Evolutionary conservation across 64 coral and sea anemone species (phyloP), one percentile per base, ranked within the genome.

Genomic region (Porites lutea): DNA sequence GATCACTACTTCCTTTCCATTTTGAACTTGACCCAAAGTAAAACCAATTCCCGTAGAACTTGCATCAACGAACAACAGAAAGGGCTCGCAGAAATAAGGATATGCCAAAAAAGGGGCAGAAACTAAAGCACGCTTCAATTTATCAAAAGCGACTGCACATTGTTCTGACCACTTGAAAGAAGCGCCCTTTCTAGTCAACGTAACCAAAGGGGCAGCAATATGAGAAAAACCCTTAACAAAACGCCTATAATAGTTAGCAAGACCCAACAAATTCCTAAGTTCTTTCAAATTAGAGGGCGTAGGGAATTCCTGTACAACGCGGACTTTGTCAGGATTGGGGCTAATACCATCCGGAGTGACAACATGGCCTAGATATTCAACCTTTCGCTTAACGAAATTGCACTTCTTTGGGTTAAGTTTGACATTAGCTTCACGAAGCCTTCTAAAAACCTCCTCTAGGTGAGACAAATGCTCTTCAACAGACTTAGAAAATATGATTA

Each of bases 171-270:
- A 90, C 3, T 7, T 8, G 57, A 90, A 90, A 6, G 37, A 20
- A 59, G 44, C 54, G 22, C 65, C 59, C 75, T 90, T 79, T 5
- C n/a, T 49, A 6, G 57, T 79, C 2, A 90, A 63, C 9, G 45
- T 16, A 60, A 70, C 70, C 4, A 90, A 48, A 14, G 88, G 88
- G 2, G 21, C 2, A 18, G 88, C 65, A n/a, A 90, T 82, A 5
- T 69, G 48, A 21, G 88, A 75, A 59, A 71, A 90, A 81, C 70
- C 77, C 6, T 53, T 81, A 0, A 90, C 65, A 58, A 90, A 90
- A 68, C 77, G 75, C 6, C 77, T 7, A 22, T 91, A 83, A 57
- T 37, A 37, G 27, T 91, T 91, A 3, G 78, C 78, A 50, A 82
- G n/a, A 4, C 89, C 89, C 15, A 91, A 8, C 9, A 91, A 83